These are phyloP conservation scores for Eristalis tenax DNA, from an alignment of 2,888 invertebrate species.

Conservation along the genomic window DNA sequence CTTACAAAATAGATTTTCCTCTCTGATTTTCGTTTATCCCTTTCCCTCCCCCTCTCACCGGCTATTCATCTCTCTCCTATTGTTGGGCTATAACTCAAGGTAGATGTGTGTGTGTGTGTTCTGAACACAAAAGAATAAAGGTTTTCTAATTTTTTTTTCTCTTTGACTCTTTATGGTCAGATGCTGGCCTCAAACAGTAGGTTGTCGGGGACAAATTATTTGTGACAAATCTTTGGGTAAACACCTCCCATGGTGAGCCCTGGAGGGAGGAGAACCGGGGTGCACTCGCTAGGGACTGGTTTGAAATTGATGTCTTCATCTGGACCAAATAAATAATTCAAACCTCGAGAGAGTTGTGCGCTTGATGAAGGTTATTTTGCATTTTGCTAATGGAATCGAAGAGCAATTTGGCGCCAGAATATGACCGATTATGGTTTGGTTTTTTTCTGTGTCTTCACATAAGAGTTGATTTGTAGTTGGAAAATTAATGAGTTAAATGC, in stretches of 20 bases:
- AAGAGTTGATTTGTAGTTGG: too few relatives aligned
- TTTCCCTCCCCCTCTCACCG: background rate
- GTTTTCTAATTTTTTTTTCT: constrained; percentile 13
- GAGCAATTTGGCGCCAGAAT: background rate
- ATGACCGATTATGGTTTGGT: background rate
- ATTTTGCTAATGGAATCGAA: background rate
- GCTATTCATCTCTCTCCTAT: constrained; percentile 12
- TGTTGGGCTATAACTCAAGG: constrained; percentile 67
- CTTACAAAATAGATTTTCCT: constrained; percentile 32
- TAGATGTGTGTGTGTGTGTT: constrained; percentile 17
- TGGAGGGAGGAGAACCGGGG: constrained; percentile 15
- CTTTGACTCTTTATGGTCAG: constrained; percentile 43
- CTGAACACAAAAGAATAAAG: constrained; percentile 44
- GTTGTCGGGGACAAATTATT: constrained; percentile 70
- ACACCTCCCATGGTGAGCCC: constrained; percentile 44
- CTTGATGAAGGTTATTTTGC: background rate
- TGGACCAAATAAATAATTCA: constrained; percentile 33
- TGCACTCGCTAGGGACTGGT: constrained; percentile 52
- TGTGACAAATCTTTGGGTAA: constrained; percentile 70
- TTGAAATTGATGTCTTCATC: constrained; percentile 66
- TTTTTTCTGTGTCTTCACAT: background rate
- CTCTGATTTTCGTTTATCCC: constrained; percentile 26
- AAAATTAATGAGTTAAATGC: too few relatives aligned
- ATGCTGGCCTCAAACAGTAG: constrained; percentile 57
- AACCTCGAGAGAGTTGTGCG: background rate